phyloP scores from a whole-genome alignment of 1,140 invertebrate genomes.

The Dendrolimus punctatus region DNA sequence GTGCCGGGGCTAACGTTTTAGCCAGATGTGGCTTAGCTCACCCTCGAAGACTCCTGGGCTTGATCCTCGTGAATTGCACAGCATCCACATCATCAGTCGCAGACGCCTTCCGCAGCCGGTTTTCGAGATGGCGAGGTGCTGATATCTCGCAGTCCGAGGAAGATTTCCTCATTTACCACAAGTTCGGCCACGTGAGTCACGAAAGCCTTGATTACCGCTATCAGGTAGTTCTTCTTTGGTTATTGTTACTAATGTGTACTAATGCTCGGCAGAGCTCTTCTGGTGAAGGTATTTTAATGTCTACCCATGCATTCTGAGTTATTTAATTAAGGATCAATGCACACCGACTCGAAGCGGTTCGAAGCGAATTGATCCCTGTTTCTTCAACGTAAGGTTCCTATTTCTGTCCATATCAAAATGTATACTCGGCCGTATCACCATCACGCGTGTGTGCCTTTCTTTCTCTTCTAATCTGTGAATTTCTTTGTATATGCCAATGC shows the following conservation, averaged over 20 bases:
- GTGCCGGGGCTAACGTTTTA: constrained; percentile 91
- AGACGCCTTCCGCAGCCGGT: constrained; percentile 89
- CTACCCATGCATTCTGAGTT: background rate
- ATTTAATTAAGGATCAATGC: too few relatives aligned
- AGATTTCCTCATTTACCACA: constrained; percentile 90
- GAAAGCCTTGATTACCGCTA: constrained; percentile 40
- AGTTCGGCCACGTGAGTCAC: constrained; percentile 90
- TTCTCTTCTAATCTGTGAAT: too few relatives aligned
- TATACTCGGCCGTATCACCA: too few relatives aligned
- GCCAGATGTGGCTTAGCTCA: constrained; percentile 88
- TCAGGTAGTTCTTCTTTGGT: constrained; percentile 44
- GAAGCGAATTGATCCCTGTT: too few relatives aligned
- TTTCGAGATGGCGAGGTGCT: constrained; percentile 83
- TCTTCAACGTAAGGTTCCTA: too few relatives aligned
- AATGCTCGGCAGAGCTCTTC: constrained; percentile 8
- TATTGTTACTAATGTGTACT: constrained; percentile 32
- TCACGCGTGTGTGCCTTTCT: too few relatives aligned
- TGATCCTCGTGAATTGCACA: constrained; percentile 91
- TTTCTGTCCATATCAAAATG: too few relatives aligned
- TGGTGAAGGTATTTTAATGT: constrained; percentile 5
- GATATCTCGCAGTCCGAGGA: constrained; percentile 85
- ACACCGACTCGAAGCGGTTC: too few relatives aligned
- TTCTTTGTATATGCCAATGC: too few relatives aligned
- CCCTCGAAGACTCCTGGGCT: constrained; percentile 80
- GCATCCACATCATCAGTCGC: constrained; percentile 89